A percentile compares a stretch with the other conserved stretches of the same genome.
phyloP scores from a whole-genome alignment of 2,113 vertebrate species.

The Myotis brandtii region DNA sequence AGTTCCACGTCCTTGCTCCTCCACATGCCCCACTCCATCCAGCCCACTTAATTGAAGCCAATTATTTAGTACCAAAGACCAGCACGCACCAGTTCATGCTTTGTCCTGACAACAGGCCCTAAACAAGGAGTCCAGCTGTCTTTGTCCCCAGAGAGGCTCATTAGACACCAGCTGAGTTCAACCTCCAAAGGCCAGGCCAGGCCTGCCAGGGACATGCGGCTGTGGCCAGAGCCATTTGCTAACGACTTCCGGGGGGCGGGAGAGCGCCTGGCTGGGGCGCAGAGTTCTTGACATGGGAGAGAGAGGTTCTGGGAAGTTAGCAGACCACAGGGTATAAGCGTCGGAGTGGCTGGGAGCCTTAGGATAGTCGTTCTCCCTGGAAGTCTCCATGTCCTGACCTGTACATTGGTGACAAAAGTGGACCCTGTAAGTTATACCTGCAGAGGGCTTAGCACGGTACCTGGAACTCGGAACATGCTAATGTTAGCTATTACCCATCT shows the following conservation, averaged over 20 bases:
- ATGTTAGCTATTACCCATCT: background rate
- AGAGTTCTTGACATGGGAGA: background rate
- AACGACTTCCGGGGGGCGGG: background rate
- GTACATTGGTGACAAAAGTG: rapidly evolving
- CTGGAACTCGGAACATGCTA: rapidly evolving
- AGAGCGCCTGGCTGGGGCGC: background rate
- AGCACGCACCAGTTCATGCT: constrained; percentile 33
- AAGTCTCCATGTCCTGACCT: background rate
- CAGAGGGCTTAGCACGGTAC: background rate
- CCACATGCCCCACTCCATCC: constrained; percentile 20
- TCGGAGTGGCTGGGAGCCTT: background rate
- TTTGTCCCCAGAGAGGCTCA: constrained; percentile 53
- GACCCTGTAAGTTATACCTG: background rate
- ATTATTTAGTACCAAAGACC: constrained; percentile 74
- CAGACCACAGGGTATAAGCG: background rate
- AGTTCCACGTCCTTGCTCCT: constrained; percentile 30
- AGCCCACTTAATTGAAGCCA: constrained; percentile 78
- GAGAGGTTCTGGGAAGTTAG: background rate
- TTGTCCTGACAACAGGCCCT: constrained; percentile 57
- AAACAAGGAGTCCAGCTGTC: constrained; percentile 40
- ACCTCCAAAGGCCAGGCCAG: background rate
- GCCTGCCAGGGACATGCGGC: background rate
- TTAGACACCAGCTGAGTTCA: constrained; percentile 70
- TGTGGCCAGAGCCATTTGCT: background rate
- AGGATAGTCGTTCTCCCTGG: background rate